Evolutionary conservation across 2,797 vertebrate genomes (phyloP).

Genomic region (Chelmon rostratus): DNA sequence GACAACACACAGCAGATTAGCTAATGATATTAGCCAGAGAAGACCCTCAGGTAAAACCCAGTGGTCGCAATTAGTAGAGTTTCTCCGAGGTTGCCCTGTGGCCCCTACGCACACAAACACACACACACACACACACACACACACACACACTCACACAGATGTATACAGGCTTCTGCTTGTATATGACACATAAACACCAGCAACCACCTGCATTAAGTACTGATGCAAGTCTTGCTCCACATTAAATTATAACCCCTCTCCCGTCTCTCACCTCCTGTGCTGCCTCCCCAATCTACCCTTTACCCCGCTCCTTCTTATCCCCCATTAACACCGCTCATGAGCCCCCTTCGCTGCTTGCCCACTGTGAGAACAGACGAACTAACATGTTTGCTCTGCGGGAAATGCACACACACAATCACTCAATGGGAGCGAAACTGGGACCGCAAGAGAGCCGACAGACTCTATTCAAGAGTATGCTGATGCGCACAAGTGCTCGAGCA

Average conservation of each 20-base stretch:
- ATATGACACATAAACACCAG: slow-evolving; percentile 35
- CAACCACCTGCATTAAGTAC: slow-evolving; percentile 61
- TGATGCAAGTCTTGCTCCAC: slow-evolving; percentile 50
- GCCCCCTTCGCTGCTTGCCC: slow-evolving; percentile 75
- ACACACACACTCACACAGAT: slow-evolving; percentile 22
- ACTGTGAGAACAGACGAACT: slow-evolving; percentile 82
- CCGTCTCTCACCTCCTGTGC: slow-evolving; percentile 39
- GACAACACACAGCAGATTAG: slow-evolving; percentile 87
- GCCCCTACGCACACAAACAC: slow-evolving; percentile 46
- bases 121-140: slow-evolving; percentile 32
- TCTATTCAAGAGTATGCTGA: slow-evolving; percentile 68
- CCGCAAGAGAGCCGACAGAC: slow-evolving; percentile 52
- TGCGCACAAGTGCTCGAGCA: slow-evolving; percentile 54
- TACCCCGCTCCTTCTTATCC: slow-evolving; percentile 52
- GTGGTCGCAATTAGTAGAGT: slow-evolving; percentile 86
- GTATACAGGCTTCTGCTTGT: slow-evolving; percentile 25
- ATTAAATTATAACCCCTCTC: slow-evolving; percentile 52
- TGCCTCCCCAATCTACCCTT: slow-evolving; percentile 44
- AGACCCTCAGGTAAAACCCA: slow-evolving; percentile 84
- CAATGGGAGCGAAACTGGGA: slow-evolving; percentile 59
- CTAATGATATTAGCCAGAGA: slow-evolving; percentile 87
- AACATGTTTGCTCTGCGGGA: slow-evolving; percentile 82
- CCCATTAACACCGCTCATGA: slow-evolving; percentile 76
- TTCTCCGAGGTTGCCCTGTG: slow-evolving; percentile 81
- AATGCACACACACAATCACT: slow-evolving; percentile 66